Percentiles rank a stretch among this genome's conserved stretches.
Evolutionary conservation across 2,113 vertebrate species (phyloP).

Genomic region (Pampusana beccarii): DNA sequence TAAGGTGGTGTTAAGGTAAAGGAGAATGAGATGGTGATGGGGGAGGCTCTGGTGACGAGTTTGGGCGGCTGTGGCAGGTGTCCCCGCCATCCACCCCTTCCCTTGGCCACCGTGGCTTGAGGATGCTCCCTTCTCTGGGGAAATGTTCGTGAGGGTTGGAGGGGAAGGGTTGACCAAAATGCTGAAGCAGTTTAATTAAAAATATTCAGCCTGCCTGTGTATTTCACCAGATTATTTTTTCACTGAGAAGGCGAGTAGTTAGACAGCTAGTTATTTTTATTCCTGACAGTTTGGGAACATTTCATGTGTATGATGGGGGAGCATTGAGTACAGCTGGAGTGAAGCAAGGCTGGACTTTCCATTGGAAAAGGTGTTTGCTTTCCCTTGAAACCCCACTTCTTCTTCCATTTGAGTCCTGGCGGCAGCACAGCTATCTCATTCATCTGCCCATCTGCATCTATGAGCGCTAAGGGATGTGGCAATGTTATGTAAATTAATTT

Average conservation of each 20-base stretch:
- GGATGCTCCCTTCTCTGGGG: accelerated
- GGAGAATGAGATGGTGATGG: background rate
- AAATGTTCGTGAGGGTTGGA: background rate
- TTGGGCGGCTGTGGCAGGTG: background rate
- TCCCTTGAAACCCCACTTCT: background rate
- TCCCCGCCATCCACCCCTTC: background rate
- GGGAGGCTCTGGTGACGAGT: background rate
- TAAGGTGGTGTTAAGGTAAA: background rate
- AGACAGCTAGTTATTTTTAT: background rate
- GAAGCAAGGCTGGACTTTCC: background rate
- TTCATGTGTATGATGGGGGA: accelerated
- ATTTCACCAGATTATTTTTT: background rate
- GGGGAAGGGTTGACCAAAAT: background rate
- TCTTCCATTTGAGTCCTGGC: background rate
- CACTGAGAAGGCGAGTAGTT: background rate
- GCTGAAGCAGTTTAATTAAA: background rate
- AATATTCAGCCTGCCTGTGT: background rate
- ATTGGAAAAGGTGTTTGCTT: background rate
- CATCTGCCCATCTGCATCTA: background rate
- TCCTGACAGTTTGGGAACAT: background rate
- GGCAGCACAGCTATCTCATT: background rate
- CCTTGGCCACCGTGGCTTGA: background rate
- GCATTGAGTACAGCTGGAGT: background rate
- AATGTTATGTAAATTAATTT: background rate
- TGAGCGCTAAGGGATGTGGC: background rate